These are phyloP conservation scores for Dallia pectoralis DNA, from an alignment of 2,797 vertebrate species.

Conservation along the genomic window DNA sequence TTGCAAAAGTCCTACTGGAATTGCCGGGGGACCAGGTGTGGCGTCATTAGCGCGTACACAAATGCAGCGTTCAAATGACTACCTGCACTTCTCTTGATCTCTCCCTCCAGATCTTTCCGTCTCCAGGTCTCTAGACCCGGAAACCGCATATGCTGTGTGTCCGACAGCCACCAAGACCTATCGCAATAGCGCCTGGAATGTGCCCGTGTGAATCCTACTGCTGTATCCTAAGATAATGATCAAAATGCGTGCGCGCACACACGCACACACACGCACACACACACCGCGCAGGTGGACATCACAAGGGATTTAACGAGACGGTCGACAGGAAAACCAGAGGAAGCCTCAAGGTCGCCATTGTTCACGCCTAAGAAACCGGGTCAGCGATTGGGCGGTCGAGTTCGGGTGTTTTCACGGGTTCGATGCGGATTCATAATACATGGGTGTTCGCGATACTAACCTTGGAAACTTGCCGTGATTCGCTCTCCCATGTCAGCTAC, in stretches of 20 bases:
- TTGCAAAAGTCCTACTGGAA: slow-evolving; percentile 11
- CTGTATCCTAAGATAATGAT: no score
- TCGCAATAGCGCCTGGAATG: not conserved
- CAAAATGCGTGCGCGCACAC: not conserved
- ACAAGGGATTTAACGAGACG: slow-evolving; percentile 53
- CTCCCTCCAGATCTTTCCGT: not conserved
- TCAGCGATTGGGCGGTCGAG: not conserved
- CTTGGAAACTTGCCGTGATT: slow-evolving; percentile 6
- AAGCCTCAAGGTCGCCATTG: not conserved
- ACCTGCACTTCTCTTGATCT: not conserved
- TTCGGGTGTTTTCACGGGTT: not conserved
- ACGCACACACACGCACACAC: slow-evolving; percentile 8
- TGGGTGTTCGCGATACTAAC: not conserved
- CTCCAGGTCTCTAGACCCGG: slow-evolving; percentile 27
- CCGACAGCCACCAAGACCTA: not conserved
- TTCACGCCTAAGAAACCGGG: not conserved
- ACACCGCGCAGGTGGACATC: not conserved
- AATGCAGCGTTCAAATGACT: slow-evolving; percentile 38
- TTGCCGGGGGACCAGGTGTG: slow-evolving; percentile 28
- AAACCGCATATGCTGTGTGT: no score
- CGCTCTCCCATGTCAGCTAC: not conserved
- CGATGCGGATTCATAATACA: not conserved
- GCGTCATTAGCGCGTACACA: slow-evolving; percentile 50
- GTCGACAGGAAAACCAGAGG: not conserved
- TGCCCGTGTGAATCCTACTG: not conserved